Evolutionary conservation across 2,888 invertebrate genomes (phyloP), one percentile per base, ranked within the genome.

Genomic region (Acrobeloides nanus): DNA sequence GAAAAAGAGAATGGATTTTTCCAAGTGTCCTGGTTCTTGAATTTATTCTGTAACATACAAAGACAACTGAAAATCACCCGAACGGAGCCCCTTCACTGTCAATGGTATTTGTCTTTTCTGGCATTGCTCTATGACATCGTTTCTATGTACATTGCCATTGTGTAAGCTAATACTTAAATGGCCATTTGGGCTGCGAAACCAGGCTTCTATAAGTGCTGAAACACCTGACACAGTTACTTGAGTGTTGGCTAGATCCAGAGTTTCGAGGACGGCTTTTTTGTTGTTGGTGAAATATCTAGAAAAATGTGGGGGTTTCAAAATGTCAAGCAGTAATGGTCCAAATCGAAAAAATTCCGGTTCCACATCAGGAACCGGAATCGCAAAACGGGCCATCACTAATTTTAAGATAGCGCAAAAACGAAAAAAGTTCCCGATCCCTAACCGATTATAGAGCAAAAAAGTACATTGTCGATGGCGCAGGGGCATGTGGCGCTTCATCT

Each of bases 121-220:
- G 24, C 44, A 43, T 42, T 12, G 42, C 3, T 51, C 12, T n/a
- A 49, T 21, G 24, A 46, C 20, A 26, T 46, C 51, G 20, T 49
- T n/a, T 15, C 29, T 42, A 4, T 15, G 25, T 15, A 46, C n/a
- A 6, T 24, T 32, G 23, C 45, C 44, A 18, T 15, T 12, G 26
- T 47, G 17, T 5, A 50, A 26, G 26, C 51, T 42, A 12, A 53
- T 45, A 33, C 17, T 20, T 10, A 48, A 12, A 23, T 48, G 15
- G 12, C 15, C n/a, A 7, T 17, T 26, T 20, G 27, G 12, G 4
- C 17, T 23, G 8, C 17, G 29, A 15, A 18, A 55, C 51, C 51
- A 51, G 25, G 51, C 51, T 20, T 55, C 45, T 12, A 51, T 51
- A 29, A 51, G 27, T n/a, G 43, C 42, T 10, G 25, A 18, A 3